These are phyloP conservation scores for Mizuhopecten yessoensis DNA, from an alignment of 1,140 invertebrate species.

Conservation along the genomic window DNA sequence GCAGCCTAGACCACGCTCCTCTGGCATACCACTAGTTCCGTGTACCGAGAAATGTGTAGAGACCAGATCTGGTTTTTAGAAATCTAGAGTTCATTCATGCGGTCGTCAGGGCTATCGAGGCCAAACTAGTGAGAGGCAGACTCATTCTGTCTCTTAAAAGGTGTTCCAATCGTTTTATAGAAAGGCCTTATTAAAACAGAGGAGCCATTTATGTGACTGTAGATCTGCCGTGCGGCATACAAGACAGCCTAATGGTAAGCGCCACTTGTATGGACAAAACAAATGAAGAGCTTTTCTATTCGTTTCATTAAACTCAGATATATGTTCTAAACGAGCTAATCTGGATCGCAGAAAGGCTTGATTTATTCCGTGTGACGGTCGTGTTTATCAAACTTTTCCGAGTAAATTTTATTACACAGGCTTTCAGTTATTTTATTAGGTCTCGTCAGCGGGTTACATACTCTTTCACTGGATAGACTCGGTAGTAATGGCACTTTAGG, in stretches of 20 bases:
- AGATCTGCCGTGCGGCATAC: neutral
- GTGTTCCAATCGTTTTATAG: no score
- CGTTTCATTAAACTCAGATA: neutral
- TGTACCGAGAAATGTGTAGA: no score
- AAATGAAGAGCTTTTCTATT: slow-evolving; percentile 14
- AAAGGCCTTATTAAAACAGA: no score
- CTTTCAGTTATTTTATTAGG: neutral
- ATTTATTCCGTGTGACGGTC: neutral
- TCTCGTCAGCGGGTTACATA: neutral
- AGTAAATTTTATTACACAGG: slow-evolving; percentile 12
- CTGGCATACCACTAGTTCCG: no score
- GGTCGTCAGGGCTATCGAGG: no score
- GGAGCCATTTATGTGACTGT: neutral
- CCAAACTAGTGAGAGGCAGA: no score
- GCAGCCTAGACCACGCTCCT: no score
- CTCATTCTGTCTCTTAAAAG: no score
- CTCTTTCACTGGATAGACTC: neutral
- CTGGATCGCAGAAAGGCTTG: neutral
- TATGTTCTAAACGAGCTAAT: neutral
- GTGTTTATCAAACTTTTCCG: neutral
- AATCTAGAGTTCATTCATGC: no score
- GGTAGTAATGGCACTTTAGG: neutral
- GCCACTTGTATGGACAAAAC: neutral
- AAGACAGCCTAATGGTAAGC: neutral
- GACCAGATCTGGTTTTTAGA: no score